Percentiles rank a stretch among this genome's conserved stretches.
phyloP scores from a whole-genome alignment of 2,113 vertebrate genomes.

The Tor tambroides region DNA sequence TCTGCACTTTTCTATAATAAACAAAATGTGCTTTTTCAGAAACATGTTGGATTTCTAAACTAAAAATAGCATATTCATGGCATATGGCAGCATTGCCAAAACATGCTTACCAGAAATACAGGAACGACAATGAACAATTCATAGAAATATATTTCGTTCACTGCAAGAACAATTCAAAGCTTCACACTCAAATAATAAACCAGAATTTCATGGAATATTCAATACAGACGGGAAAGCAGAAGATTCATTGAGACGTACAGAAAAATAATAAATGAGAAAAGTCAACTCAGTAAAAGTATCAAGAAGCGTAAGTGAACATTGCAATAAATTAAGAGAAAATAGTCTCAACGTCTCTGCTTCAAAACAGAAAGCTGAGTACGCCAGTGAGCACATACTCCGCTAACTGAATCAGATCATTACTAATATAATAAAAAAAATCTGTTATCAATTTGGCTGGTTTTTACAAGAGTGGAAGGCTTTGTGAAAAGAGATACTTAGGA shows the following conservation, averaged over 20 bases:
- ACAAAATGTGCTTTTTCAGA: background rate
- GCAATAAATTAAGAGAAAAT: conserved; percentile 62
- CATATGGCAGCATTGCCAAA: background rate
- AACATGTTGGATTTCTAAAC: background rate
- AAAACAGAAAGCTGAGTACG: conserved; percentile 54
- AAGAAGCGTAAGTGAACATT: conserved; percentile 19
- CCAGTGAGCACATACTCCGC: conserved; percentile 17
- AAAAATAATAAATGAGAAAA: conserved; percentile 4
- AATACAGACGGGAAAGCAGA: background rate
- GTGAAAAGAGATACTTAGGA: background rate
- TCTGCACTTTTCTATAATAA: background rate
- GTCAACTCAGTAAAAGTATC: conserved; percentile 45
- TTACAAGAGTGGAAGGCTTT: background rate
- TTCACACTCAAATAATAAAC: conserved; percentile 54
- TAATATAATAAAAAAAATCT: conserved; percentile 53
- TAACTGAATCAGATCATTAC: background rate
- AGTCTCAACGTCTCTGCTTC: conserved; percentile 48
- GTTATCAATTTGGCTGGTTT: conserved; percentile 37
- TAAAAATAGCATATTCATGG: background rate
- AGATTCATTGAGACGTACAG: conserved; percentile 1
- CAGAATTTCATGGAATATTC: conserved; percentile 39
- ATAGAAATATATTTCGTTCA: conserved; percentile 49
- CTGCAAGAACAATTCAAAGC: conserved; percentile 47
- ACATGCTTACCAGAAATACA: background rate
- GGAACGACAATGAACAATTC: conserved; percentile 20